These are phyloP conservation scores for Mus minutoides DNA, from an alignment of 2,797 vertebrate genomes.

Conservation along the genomic window DNA sequence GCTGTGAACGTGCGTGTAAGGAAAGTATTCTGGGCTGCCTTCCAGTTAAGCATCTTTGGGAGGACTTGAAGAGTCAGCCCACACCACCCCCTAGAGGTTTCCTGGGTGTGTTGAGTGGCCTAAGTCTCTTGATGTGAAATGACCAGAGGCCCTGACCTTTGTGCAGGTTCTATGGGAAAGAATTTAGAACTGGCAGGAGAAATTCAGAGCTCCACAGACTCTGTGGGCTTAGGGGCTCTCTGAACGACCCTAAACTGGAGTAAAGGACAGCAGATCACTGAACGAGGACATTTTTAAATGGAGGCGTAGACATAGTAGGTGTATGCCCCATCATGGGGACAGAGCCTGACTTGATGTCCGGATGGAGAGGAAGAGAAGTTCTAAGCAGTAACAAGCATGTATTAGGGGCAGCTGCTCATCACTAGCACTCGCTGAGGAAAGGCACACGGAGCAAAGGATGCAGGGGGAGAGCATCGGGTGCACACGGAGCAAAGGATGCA, in stretches of 20 bases:
- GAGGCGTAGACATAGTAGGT: not conserved
- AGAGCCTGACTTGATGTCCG: not conserved
- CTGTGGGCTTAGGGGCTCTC: not conserved
- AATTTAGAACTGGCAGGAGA: not conserved
- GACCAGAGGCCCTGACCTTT: not conserved
- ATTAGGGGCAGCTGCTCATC: not conserved
- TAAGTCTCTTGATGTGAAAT: not conserved
- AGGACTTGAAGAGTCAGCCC: not conserved
- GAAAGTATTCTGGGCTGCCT: not conserved
- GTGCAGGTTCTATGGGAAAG: not conserved
- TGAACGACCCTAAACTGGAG: not conserved
- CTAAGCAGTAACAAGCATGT: too few species aligned
- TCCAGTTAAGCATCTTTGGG: not conserved
- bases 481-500: not conserved
- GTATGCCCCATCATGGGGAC: not conserved
- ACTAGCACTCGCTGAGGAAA: not conserved
- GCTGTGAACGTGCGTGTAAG: not conserved
- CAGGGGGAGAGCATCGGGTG: not conserved
- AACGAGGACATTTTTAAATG: not conserved
- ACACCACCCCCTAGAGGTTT: not conserved
- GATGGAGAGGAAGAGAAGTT: not conserved
- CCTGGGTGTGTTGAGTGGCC: not conserved
- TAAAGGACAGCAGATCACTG: not conserved
- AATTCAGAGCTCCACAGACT: not conserved
- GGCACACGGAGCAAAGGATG: not conserved